Evolutionary conservation across 2,888 invertebrate species (phyloP), one percentile per base, ranked within the genome.

Genomic region (Hoplodrina blanda): DNA sequence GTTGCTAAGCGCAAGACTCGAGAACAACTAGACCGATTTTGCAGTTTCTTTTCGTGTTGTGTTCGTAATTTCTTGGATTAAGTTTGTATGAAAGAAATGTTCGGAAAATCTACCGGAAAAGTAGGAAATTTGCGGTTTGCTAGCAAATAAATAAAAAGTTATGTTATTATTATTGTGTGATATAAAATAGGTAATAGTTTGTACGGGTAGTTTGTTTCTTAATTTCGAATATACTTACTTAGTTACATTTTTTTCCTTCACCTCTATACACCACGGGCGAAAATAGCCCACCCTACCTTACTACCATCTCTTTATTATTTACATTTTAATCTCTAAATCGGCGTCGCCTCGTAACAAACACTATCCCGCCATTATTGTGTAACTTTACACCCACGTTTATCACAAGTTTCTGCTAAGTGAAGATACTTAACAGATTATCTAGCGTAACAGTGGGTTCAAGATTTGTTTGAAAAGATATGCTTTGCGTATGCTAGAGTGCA

Each of bases 351-450:
- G 50, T 54, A 46, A 55, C 53, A 56, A 56, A 68, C 65, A 68
- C 62, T 10, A 4, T 19, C 10, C 11, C 41, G n/a, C 49, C 68
- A 68, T 78, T 78, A 56, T 78, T 78, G 56, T 17, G 67, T 56
- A 72, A 72, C 53, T 10, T 20, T 25, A 79, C 56, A 49, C 82
- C 37, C 37, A 33, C 64, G 44, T 78, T 73, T 72, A 53, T 71
- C 62, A 57, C 30, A 49, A 53, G 46, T 49, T 73, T 63, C 55
- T 55, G 33, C 62, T 54, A 71, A 77, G 68, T 78, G 59, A 61
- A 53, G 52, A 77, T 73, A 78, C 68, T 78, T 57, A 67, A 62
- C 79, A 57, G 78, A 79, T 79, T 68, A 78, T 0, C 66, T 5
- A 8, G 56, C 49, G 8, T 64, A 10, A 54, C 55, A 60, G 25